A percentile compares a stretch with the other conserved stretches of the same genome.
phyloP scores from a whole-genome alignment of 2,888 invertebrate genomes.

The Drosophila nr. fundita region DNA sequence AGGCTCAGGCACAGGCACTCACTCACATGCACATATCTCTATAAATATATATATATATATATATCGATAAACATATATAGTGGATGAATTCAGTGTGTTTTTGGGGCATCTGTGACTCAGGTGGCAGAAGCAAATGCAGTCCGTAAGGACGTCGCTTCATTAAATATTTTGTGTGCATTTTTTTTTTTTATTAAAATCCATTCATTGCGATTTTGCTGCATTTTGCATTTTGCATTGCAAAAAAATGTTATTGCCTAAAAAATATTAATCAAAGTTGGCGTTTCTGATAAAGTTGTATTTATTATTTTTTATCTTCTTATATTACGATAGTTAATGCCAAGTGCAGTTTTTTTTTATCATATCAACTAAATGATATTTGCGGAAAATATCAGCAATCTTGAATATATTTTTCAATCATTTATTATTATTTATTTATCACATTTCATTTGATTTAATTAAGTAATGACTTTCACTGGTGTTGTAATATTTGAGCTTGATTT shows the following conservation, averaged over 20 bases:
- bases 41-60: background rate
- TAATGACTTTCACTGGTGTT: background rate
- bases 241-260: background rate
- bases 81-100: slow-evolving; percentile 1
- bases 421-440: background rate
- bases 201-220: slow-evolving; percentile 46
- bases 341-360: no score
- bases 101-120: slow-evolving; percentile 27
- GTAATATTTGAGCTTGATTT: background rate
- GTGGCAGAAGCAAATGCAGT: slow-evolving; percentile 51
- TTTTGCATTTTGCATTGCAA: background rate
- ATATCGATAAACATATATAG: background rate
- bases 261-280: background rate
- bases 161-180: slow-evolving; percentile 57
- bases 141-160: slow-evolving; percentile 55
- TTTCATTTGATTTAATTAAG: background rate
- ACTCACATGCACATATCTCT: slow-evolving; percentile 8
- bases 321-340: background rate
- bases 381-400: background rate
- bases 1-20: background rate
- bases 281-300: background rate
- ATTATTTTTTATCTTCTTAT: background rate
- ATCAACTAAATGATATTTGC: background rate
- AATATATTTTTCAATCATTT: background rate
- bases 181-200: slow-evolving; percentile 59